phyloP scores from a whole-genome alignment of 2,888 invertebrate species.

The Synanthedon tipuliformis region DNA sequence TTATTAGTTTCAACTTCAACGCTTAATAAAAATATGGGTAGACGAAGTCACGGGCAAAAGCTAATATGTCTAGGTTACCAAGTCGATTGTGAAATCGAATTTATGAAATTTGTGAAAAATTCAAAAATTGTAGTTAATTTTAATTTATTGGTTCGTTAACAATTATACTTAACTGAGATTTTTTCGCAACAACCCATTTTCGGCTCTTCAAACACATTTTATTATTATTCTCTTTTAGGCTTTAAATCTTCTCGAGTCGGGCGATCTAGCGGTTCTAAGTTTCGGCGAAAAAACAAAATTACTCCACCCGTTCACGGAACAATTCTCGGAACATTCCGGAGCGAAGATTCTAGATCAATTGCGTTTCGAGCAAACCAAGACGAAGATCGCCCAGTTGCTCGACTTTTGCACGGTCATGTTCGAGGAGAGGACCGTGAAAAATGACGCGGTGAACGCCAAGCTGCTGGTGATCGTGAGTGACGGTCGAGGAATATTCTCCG shows the following conservation, averaged over 20 bases:
- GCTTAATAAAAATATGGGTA: no score
- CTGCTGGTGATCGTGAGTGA: slow-evolving; percentile 94
- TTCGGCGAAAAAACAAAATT: slow-evolving; percentile 88
- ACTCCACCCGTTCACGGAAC: slow-evolving; percentile 88
- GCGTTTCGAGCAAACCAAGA: slow-evolving; percentile 90
- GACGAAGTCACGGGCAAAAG: no score
- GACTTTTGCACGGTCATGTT: slow-evolving; percentile 78
- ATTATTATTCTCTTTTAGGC: slow-evolving; percentile 65
- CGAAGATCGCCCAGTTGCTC: slow-evolving; percentile 84
- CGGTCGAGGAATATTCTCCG: slow-evolving; percentile 91
- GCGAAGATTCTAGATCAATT: slow-evolving; percentile 83
- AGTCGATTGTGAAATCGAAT: no score
- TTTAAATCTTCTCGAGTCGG: slow-evolving; percentile 91
- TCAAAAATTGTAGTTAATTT: no score
- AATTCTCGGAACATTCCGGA: slow-evolving; percentile 89
- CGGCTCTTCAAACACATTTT: not conserved
- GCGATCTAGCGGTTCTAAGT: slow-evolving; percentile 90
- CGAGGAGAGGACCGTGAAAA: slow-evolving; percentile 54
- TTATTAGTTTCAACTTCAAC: no score
- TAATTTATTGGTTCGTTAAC: no score
- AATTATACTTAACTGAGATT: no score
- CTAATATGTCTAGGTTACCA: no score
- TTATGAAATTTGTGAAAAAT: no score
- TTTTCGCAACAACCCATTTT: no score
- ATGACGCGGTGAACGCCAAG: slow-evolving; percentile 77